Base-by-base conservation (phyloP, 2,888 invertebrate species). In the Cephus rjabovi region DNA sequence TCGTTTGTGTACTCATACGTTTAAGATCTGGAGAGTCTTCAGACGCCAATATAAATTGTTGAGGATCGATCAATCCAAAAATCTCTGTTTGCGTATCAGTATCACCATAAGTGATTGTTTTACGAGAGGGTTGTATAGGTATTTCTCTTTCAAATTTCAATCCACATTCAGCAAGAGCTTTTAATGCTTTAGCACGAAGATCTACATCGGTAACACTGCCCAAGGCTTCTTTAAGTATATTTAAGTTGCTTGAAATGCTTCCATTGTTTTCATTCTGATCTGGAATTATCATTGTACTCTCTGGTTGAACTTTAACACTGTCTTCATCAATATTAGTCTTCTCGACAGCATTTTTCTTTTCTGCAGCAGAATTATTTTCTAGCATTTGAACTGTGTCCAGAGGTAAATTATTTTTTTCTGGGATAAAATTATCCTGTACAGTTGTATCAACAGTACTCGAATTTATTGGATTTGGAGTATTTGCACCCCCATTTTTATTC, bases 161-260 rank as follows among this genome's bases (percentile, higher is more conserved):
- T 11, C 88, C 87, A 76, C 89, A 90, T 12, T 89, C 87, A 0
- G 84, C 83, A 3, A 91, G 81, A 12, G 89, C 90, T 74, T 87
- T 83, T 23, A 91, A 74, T 4, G 91, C 90, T 75, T 86, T 86
- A 23, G 82, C 80, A n/a, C 87, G 81, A 12, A 90, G 78, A 12
- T 84, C 80, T 34, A 83, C 77, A 75, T 91, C 87, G 4, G 80
- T 84, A 0, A 89, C 82, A n/a, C 85, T 87, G 12, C 82, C 86
- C 12, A 90, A 76, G 31, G 90, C 90, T 79, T 88, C 83, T 73
- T 87, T 83, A 15, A 91, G 82, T 68, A 89, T 87, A 75, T 78
- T 81, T 56, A 86, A 83, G 75, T 83, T 81, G 15, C 83, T 80
- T 33, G 77, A 73, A n/a, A 81, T 75, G 69, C 83, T 79, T 75